Evolutionary conservation across 2,888 invertebrate species (phyloP).

Genomic region (Drosophila mettleri): DNA sequence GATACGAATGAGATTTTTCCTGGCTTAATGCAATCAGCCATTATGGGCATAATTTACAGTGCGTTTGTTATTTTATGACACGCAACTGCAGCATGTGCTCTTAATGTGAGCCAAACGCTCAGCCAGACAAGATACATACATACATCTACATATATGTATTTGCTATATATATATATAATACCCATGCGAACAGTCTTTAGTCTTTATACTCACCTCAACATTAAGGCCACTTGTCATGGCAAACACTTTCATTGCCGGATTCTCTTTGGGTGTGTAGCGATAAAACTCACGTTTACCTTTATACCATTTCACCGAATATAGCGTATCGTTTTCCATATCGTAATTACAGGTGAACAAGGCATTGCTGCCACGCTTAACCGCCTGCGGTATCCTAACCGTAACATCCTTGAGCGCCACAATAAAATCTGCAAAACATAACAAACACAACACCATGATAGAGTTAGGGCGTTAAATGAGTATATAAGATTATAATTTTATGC

Average conservation of each 20-base stretch:
- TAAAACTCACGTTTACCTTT: slow-evolving; percentile 93
- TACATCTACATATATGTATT: not conserved
- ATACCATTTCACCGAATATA: slow-evolving; percentile 96
- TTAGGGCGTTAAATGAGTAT: slow-evolving; percentile 6
- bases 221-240: slow-evolving; percentile 88
- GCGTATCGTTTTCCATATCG: slow-evolving; percentile 91
- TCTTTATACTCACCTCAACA: slow-evolving; percentile 90
- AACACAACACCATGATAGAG: slow-evolving; percentile 12
- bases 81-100: slow-evolving; percentile 72
- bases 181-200: not conserved
- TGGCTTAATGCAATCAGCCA: slow-evolving; percentile 75
- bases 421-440: slow-evolving; percentile 80
- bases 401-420: slow-evolving; percentile 87
- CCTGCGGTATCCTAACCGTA: slow-evolving; percentile 88
- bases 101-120: slow-evolving; percentile 52
- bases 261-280: slow-evolving; percentile 91
- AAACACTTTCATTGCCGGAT: slow-evolving; percentile 89
- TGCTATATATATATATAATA: not conserved
- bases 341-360: slow-evolving; percentile 90
- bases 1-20: slow-evolving; percentile 37
- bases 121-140: not conserved
- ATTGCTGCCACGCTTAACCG: slow-evolving; percentile 88
- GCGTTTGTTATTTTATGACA: slow-evolving; percentile 71
- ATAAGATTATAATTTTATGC: slow-evolving; percentile 40
- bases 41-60: slow-evolving; percentile 78